Base-by-base conservation (phyloP, 2,113 vertebrate species). In the Tyrannus savana region DNA sequence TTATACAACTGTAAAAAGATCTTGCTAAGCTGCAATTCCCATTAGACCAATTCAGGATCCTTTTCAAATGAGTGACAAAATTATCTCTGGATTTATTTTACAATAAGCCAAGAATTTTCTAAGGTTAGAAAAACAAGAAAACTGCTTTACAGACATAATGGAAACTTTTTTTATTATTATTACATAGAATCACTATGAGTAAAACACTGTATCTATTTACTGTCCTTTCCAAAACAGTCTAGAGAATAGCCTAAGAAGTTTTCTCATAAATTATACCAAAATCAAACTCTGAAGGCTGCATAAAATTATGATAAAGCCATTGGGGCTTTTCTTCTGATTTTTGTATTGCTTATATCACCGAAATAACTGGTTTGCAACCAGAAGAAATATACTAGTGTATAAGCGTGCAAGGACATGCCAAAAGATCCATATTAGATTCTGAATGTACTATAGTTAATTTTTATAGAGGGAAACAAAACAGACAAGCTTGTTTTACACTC, bases 1-100 rank as follows among this genome's bases (percentile, higher is more conserved):
- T 96, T 95, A 66, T 67, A 42, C 56, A 84, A 88, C 41, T 46
- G 22, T 81, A 79, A 89, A 95, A 89, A 83, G 55, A 84, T 30
- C 77, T 91, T 62, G 49, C 55, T 75, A 62, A 66, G 52, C 87
- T 95, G 56, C 86, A 92, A 67, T 31, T 94, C 78, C 68, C 55
- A 67, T 76, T 86, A 46, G 71, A 83, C 59, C 49, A 71, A 90
- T 90, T 88, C 86, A 72, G 58, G n/a, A 41, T 84, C 55, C 53
- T 86, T 87, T 95, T 58, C 69, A 55, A 77, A 87, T 22, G 22
- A 90, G 58, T 60, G 64, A 44, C 5, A 17, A 90, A 91, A 90
- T 63, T 63, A 47, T 19, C 33, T 56, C 63, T 81, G 56, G 52
- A 72, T 85, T 93, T 86, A 79, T 89, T 95, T 89, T 64, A 76